Conservation (phyloP, 2,113 vertebrate species). For the Bostrychus sinensis region DNA sequence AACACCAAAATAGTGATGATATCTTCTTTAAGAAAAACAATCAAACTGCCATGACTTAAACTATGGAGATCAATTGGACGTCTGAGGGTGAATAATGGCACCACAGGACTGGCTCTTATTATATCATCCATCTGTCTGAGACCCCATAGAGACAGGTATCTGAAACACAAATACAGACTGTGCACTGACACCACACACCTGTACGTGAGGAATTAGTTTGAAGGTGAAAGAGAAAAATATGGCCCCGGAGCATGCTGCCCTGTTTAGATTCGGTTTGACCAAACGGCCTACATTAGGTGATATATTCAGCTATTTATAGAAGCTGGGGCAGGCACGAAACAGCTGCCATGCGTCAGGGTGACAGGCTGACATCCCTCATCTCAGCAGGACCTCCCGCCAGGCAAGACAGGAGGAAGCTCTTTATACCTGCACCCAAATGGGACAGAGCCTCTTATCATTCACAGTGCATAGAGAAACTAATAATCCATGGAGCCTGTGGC, state of each 20-base stretch:
- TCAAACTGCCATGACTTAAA: background rate
- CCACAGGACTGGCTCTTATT: constrained; percentile 16
- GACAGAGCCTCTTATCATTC: constrained; percentile 64
- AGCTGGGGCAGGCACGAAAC: constrained; percentile 70
- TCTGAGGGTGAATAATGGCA: constrained; percentile 33
- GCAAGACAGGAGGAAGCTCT: constrained; percentile 61
- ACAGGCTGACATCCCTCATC: constrained; percentile 75
- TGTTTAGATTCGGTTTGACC: constrained; percentile 74
- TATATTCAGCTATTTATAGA: constrained; percentile 75
- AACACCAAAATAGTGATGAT: constrained; percentile 12
- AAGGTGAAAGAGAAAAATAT: constrained; percentile 46
- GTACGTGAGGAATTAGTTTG: constrained; percentile 31
- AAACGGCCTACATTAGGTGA: constrained; percentile 76
- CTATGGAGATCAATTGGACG: constrained; percentile 12
- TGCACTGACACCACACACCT: constrained; percentile 22
- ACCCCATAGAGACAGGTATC: constrained; percentile 2
- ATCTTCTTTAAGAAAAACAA: constrained; percentile 6
- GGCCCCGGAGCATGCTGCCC: constrained; percentile 39
- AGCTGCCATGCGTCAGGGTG: constrained; percentile 75
- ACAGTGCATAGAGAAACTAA: constrained; percentile 59
- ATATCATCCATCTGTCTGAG: constrained; percentile 39
- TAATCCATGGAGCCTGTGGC: constrained; percentile 67
- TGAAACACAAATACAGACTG: constrained; percentile 17
- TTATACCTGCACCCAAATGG: constrained; percentile 64
- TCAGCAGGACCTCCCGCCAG: constrained; percentile 73